Conservation (phyloP, 2,888 invertebrate genomes). For the Phlogophora meticulosa region DNA sequence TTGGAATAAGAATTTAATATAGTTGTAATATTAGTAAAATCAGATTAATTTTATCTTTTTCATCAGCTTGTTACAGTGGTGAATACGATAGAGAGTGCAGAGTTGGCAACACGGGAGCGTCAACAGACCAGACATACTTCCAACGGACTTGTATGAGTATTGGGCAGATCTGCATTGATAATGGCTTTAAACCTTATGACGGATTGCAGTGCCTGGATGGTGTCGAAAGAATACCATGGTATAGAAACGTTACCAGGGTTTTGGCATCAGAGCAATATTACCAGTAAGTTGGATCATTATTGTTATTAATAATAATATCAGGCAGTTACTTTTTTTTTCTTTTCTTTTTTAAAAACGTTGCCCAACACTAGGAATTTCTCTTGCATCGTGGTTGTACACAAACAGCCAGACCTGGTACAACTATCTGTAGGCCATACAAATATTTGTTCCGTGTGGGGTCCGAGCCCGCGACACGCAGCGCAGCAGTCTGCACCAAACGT, state of each 20-base stretch:
- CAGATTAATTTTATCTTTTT: background rate
- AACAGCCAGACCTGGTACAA: too few species aligned
- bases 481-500: too few species aligned
- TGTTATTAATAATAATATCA: background rate
- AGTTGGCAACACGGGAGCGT: slow-evolving; percentile 75
- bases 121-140: slow-evolving; percentile 88
- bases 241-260: slow-evolving; percentile 88
- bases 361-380: too few species aligned
- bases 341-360: too few species aligned
- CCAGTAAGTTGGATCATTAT: slow-evolving; percentile 86
- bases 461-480: too few species aligned
- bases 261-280: slow-evolving; percentile 93
- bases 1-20: too few species aligned
- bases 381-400: too few species aligned
- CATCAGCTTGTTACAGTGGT: slow-evolving; percentile 92
- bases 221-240: slow-evolving; percentile 83
- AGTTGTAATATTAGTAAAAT: background rate
- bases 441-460: too few species aligned
- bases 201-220: slow-evolving; percentile 85
- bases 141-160: slow-evolving; percentile 88
- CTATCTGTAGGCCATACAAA: too few species aligned
- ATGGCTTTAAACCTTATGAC: slow-evolving; percentile 83
- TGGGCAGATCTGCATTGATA: slow-evolving; percentile 85
- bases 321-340: too few species aligned
- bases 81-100: slow-evolving; percentile 91